Evolutionary conservation across 2,888 invertebrate species (phyloP).

Genomic region (Microdon myrmicae): DNA sequence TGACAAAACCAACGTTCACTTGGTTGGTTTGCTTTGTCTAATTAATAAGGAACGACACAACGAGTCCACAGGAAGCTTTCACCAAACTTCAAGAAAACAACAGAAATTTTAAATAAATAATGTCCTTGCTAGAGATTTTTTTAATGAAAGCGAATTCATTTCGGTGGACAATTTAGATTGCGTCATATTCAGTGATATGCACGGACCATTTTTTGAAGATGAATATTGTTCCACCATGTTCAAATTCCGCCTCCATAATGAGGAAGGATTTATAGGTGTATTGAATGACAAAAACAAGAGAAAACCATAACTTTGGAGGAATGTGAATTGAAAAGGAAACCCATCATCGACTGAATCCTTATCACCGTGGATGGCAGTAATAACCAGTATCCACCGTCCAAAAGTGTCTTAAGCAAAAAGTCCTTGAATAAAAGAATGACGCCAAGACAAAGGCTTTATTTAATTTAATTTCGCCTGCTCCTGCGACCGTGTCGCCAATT

Average conservation of each 20-base stretch:
- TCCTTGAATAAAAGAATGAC: slow-evolving; percentile 37
- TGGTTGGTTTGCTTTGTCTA: slow-evolving; percentile 54
- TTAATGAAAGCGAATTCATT: slow-evolving; percentile 52
- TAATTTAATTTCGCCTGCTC: slow-evolving; percentile 59
- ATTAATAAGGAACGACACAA: slow-evolving; percentile 57
- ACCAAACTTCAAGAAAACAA: slow-evolving; percentile 52
- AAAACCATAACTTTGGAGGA: no score
- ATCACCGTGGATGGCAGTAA: slow-evolving; percentile 14
- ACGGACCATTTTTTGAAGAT: background rate
- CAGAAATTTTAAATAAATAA: slow-evolving; percentile 46
- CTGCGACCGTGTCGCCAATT: slow-evolving; percentile 9
- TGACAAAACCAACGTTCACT: slow-evolving; percentile 57
- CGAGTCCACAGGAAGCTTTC: slow-evolving; percentile 24
- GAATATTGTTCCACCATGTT: background rate
- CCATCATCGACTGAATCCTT: slow-evolving; percentile 35
- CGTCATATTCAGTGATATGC: slow-evolving; percentile 33
- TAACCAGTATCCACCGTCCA: background rate
- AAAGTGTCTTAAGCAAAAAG: slow-evolving; percentile 14
- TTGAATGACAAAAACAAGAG: slow-evolving; percentile 20
- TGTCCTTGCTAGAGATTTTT: slow-evolving; percentile 49
- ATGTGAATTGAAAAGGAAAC: slow-evolving; percentile 28
- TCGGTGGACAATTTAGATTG: slow-evolving; percentile 53
- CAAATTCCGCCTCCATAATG: background rate
- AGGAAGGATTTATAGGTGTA: slow-evolving; percentile 5
- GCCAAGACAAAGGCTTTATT: slow-evolving; percentile 60